phyloP scores from a whole-genome alignment of 1,140 invertebrate genomes.

The Heliconius hewitsoni region DNA sequence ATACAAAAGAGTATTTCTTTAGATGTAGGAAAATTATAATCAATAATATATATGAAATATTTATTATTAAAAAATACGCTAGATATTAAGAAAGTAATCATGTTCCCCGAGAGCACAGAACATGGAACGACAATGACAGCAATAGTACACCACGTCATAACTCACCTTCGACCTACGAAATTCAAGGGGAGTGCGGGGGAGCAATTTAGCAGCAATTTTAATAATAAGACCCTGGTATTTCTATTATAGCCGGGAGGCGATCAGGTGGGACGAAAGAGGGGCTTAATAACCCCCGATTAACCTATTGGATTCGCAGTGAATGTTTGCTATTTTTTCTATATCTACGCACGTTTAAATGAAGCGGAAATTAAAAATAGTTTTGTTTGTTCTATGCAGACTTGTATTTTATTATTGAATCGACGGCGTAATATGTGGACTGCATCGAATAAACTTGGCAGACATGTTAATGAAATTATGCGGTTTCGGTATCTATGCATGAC shows the following conservation, averaged over 20 bases:
- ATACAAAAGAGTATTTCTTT: conserved; percentile 31
- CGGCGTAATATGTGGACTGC: conserved; percentile 48
- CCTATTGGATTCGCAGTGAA: conserved; percentile 80
- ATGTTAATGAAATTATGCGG: conserved; percentile 50
- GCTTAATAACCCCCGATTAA: conserved; percentile 80
- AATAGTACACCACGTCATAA: conserved; percentile 63
- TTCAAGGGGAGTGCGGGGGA: conserved; percentile 72
- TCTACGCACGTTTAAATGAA: conserved; percentile 69
- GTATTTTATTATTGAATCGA: conserved; percentile 56
- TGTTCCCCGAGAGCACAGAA: conserved; percentile 16
- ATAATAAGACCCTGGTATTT: conserved; percentile 82
- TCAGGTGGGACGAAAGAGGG: conserved; percentile 73
- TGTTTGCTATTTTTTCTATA: conserved; percentile 81
- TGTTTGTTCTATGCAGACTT: conserved; percentile 54
- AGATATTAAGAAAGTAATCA: neutral
- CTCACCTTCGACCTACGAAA: conserved; percentile 69
- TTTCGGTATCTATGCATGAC: conserved; percentile 43
- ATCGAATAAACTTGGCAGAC: conserved; percentile 48
- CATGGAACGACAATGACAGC: conserved; percentile 33
- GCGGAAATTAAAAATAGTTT: conserved; percentile 76
- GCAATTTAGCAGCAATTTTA: conserved; percentile 83
- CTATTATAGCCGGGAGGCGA: conserved; percentile 78
- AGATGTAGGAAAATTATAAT: too few relatives aligned
- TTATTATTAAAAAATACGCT: neutral
- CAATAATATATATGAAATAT: too few relatives aligned